Conservation (phyloP, 2,113 vertebrate species). For the Zapornia atra region DNA sequence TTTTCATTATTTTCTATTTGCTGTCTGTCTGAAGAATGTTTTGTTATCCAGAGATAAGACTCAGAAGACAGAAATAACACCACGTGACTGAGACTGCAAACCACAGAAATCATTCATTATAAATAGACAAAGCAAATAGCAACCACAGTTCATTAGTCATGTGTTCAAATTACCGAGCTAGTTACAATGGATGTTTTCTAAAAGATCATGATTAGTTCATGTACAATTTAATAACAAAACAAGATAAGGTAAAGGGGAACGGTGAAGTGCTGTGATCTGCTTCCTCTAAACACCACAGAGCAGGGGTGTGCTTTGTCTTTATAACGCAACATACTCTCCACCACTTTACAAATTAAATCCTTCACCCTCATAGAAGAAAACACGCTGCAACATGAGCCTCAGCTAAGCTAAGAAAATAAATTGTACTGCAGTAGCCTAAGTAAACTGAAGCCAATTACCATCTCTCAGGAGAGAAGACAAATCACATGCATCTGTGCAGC, state of each 20-base stretch:
- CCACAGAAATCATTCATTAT: neutral
- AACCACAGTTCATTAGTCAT: neutral
- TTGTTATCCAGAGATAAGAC: neutral
- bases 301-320: neutral
- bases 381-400: slow-evolving; percentile 11
- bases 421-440: slow-evolving; percentile 48
- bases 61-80: neutral
- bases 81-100: neutral
- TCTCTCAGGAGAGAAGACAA: slow-evolving; percentile 54
- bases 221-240: neutral
- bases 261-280: neutral
- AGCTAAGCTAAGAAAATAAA: slow-evolving; percentile 43
- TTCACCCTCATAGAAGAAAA: slow-evolving; percentile 16
- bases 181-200: neutral
- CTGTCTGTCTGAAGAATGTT: neutral
- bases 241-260: neutral
- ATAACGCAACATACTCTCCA: neutral
- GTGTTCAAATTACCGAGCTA: neutral
- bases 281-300: neutral
- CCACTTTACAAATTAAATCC: slow-evolving; percentile 28
- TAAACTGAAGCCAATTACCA: slow-evolving; percentile 53
- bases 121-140: neutral
- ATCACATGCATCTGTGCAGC: slow-evolving; percentile 61
- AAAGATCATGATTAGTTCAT: neutral
- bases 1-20: neutral